phyloP scores from a whole-genome alignment of 2,113 vertebrate genomes.

The western clawed frog (Xenopus tropicalis) region DNA sequence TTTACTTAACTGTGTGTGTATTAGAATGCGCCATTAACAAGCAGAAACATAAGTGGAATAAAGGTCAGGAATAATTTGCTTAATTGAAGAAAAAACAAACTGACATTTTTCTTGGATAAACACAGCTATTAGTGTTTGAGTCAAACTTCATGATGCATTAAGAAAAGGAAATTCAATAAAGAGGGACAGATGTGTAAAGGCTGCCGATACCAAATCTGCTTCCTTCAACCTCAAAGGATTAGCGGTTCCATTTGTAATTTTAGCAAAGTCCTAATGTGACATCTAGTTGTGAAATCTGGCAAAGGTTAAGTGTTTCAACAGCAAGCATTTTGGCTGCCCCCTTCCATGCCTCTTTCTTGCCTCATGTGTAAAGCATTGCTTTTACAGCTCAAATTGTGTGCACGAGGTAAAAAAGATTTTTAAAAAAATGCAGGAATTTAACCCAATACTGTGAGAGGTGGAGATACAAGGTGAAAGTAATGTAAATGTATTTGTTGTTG shows the following conservation, averaged over 20 bases:
- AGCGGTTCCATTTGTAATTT: slow-evolving; percentile 46
- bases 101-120: slow-evolving; percentile 62
- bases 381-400: slow-evolving; percentile 7
- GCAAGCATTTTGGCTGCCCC: slow-evolving; percentile 20
- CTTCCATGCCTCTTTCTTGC: slow-evolving; percentile 1
- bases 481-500: not conserved
- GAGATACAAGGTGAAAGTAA: no score
- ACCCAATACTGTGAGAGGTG: no score
- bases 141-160: slow-evolving; percentile 81
- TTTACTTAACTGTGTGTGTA: slow-evolving; percentile 37
- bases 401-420: not conserved
- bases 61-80: slow-evolving; percentile 57
- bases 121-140: slow-evolving; percentile 71
- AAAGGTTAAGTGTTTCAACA: slow-evolving; percentile 42
- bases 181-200: slow-evolving; percentile 52
- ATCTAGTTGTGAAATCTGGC: slow-evolving; percentile 44
- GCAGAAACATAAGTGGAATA: slow-evolving; percentile 37
- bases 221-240: slow-evolving; percentile 42
- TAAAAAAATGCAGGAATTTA: not conserved
- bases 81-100: slow-evolving; percentile 79
- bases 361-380: slow-evolving; percentile 15
- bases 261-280: slow-evolving; percentile 44
- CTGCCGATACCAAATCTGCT: slow-evolving; percentile 29
- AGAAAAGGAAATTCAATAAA: slow-evolving; percentile 70
- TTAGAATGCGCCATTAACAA: slow-evolving; percentile 40